Base-by-base conservation (phyloP, 2,888 invertebrate genomes). In the Malachius bipustulatus region DNA sequence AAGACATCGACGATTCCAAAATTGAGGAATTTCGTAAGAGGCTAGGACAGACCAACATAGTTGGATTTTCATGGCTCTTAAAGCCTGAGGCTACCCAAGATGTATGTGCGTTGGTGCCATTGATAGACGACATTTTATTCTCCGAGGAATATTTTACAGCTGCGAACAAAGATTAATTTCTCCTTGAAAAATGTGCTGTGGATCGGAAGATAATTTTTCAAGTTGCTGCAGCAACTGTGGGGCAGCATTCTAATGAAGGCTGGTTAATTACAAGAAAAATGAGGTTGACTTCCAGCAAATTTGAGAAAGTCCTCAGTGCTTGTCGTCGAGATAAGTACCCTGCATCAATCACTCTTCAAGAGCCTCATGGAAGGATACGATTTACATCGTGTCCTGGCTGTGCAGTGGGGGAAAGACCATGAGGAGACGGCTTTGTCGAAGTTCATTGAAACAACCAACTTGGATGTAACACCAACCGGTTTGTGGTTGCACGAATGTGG, bases 21-120 rank as follows among this genome's bases (percentile, higher is more conserved):
- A n/a, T n/a, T n/a, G n/a, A n/a, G n/a, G n/a, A n/a, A n/a, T n/a
- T n/a, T n/a, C n/a, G n/a, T n/a, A n/a, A n/a, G n/a, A n/a, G n/a
- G n/a, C n/a, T n/a, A n/a, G n/a, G n/a, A n/a, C n/a, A n/a, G n/a
- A n/a, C n/a, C n/a, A n/a, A n/a, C n/a, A n/a, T n/a, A n/a, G 36
- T 41, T n/a, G 41, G 38, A 10, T 41, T 41, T 30, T 19, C 36
- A 13, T 41, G 41, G 36, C 33, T 41, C 24, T 15, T 41, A 13
- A 15, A 19, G 26, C 34, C 36, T 26, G 35, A 36, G 30, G 27
- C 34, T 32, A n/a, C 30, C 10, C 4, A 26, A 19, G 32, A 31
- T 16, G 14, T 19, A 6, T n/a, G 24, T 3, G 11, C 16, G 16
- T 26, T 39, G 11, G 15, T 39, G 9, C 28, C 33, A 4, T 14